Evolutionary conservation across 2,888 invertebrate species (phyloP), one percentile per base, ranked within the genome.

Genomic region (Mythimna vitellina): DNA sequence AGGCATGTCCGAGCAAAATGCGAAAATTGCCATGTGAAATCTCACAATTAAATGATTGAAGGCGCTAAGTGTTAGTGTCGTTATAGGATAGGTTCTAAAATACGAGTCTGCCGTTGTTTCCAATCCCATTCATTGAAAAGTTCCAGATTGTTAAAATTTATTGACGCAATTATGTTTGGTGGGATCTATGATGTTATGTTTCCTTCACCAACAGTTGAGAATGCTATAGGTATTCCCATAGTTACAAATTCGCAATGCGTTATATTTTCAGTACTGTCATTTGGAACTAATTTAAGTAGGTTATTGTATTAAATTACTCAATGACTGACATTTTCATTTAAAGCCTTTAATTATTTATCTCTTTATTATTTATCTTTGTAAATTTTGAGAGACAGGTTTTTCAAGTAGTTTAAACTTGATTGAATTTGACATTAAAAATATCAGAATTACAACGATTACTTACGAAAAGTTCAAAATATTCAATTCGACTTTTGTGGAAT

Each of bases 1-100:
- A 85, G 77, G 85, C 86, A 80, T 86, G 81, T 80, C 85, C 81
- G 78, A 86, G 78, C 85, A 85, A 85, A 86, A 86, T 86, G 81
- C 70, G 86, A 86, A 86, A 85, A 86, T 86, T 86, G 87, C 86
- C 86, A 86, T 86, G 85, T 86, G 85, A 86, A 86, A 86, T 86
- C 65, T 81, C 68, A 85, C 86, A 86, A 86, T 86, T 86, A 83
- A 86, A 86, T 83, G 83, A 85, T 81, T 53, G 81, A 86, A 86
- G 86, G 87, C 86, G 86, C 86, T 86, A 86, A 86, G 77, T 72
- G 80, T 83, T 79, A 78, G 75, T 75, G 80, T 76, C 80, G 80
- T 73, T 85, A 71, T 56, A 78, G 71, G 79, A 81, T 81, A 74
- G 79, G 64, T 74, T 73, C 71, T 20, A 60, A 78, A 63, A 78